These are phyloP conservation scores for Coelopa frigida DNA, from an alignment of 1,140 invertebrate genomes.

Conservation along the genomic window DNA sequence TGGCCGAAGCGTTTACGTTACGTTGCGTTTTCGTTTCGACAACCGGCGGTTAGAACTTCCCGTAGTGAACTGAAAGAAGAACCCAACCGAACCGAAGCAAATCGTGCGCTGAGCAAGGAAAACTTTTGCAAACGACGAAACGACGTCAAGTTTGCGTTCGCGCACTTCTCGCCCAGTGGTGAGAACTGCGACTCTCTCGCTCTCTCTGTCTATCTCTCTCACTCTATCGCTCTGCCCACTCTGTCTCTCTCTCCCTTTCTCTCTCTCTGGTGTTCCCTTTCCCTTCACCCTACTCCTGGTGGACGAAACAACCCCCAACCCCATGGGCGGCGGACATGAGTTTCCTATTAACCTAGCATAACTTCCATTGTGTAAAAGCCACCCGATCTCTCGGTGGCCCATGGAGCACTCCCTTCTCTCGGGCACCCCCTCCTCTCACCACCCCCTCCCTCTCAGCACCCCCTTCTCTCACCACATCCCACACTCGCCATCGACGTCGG, in stretches of 20 bases:
- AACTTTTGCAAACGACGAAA: too few relatives aligned
- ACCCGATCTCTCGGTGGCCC: background rate
- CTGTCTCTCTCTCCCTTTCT: background rate
- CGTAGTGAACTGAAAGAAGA: slow-evolving; percentile 14
- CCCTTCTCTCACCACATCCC: background rate
- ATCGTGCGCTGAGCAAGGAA: slow-evolving; percentile 4
- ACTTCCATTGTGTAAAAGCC: too few relatives aligned
- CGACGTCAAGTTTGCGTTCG: too few relatives aligned
- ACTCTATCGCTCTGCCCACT: background rate
- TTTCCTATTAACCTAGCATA: too few relatives aligned
- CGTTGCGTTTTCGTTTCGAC: too few relatives aligned
- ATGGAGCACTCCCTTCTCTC: too few relatives aligned
- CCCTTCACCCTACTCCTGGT: background rate
- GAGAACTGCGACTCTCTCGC: too few relatives aligned
- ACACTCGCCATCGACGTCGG: background rate
- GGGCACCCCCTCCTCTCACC: background rate
- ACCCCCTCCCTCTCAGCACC: background rate
- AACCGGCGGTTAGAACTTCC: slow-evolving; percentile 15
- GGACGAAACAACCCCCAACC: too few relatives aligned
- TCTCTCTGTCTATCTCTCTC: background rate
- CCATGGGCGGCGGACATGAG: too few relatives aligned
- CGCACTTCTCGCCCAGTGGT: too few relatives aligned
- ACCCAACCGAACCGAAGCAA: too few relatives aligned
- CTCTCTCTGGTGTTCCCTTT: background rate
- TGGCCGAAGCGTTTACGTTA: too few relatives aligned